Conservation (phyloP, 2,888 invertebrate genomes). For the Nasonia oneida region DNA sequence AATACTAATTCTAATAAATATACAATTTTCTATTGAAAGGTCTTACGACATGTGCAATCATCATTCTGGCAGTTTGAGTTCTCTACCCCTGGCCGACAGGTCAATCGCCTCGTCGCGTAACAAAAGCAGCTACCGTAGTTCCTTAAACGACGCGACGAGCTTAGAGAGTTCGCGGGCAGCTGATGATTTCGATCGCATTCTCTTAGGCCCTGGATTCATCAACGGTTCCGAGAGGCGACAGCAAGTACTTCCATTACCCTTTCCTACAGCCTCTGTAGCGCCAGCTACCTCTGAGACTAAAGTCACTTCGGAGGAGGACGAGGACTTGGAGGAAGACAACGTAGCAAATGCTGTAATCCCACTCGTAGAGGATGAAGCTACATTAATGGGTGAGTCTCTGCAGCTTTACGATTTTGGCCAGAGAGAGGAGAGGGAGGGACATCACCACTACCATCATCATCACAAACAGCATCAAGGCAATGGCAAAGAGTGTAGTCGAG, state of each 20-base stretch:
- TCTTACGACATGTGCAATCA: constrained; percentile 66
- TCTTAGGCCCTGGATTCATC: neutral
- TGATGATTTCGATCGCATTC: constrained; percentile 43
- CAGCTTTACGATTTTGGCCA: constrained; percentile 55
- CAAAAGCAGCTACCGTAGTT: constrained; percentile 71
- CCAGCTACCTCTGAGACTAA: constrained; percentile 35
- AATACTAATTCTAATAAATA: neutral
- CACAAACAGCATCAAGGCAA: constrained; percentile 40
- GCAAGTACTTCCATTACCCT: constrained; percentile 9
- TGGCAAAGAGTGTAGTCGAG: constrained; percentile 38
- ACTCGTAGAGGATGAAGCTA: constrained; percentile 37
- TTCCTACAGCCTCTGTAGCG: constrained; percentile 16
- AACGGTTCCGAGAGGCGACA: neutral
- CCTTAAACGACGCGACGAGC: constrained; percentile 73
- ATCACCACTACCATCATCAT: constrained; percentile 31
- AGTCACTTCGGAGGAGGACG: constrained; percentile 49
- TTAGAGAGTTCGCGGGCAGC: constrained; percentile 66
- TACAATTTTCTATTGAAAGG: constrained; percentile 28
- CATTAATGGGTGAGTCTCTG: constrained; percentile 25
- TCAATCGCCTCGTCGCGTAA: constrained; percentile 63
- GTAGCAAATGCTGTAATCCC: constrained; percentile 46
- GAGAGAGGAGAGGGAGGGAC: constrained; percentile 39
- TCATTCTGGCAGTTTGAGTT: constrained; percentile 73
- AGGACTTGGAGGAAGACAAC: constrained; percentile 39
- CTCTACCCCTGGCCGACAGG: constrained; percentile 66